Evolutionary conservation across 2,113 vertebrate species (phyloP).

Genomic region (Desmodus rotundus): DNA sequence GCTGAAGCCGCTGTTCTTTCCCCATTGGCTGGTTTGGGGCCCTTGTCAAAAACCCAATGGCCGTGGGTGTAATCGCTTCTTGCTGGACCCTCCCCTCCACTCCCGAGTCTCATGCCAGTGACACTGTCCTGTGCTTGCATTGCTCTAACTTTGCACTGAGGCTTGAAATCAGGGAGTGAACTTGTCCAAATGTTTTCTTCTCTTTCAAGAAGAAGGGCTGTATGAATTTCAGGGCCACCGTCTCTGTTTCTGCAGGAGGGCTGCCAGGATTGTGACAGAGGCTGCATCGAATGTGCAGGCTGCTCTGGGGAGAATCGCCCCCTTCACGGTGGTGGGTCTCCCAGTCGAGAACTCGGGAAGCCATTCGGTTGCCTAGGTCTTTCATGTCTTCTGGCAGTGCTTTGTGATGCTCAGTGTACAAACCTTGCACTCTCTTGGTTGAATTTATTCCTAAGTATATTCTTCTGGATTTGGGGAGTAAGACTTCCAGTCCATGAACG

Average conservation of each 20-base stretch:
- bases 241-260: background rate
- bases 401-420: background rate
- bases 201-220: background rate
- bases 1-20: background rate
- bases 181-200: background rate
- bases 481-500: background rate
- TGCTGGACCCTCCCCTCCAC: background rate
- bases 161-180: background rate
- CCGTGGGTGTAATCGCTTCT: background rate
- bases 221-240: background rate
- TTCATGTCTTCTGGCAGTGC: background rate
- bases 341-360: background rate
- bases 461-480: background rate
- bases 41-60: background rate
- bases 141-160: background rate
- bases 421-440: background rate
- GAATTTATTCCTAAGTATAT: background rate
- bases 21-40: background rate
- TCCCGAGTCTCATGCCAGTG: background rate
- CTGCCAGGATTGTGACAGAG: background rate
- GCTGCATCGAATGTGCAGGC: fast-evolving
- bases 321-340: too few species aligned
- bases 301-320: fast-evolving
- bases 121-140: background rate
- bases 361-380: background rate